Base-by-base conservation (phyloP, 92 coral and sea anemone species). In the Porites rus region DNA sequence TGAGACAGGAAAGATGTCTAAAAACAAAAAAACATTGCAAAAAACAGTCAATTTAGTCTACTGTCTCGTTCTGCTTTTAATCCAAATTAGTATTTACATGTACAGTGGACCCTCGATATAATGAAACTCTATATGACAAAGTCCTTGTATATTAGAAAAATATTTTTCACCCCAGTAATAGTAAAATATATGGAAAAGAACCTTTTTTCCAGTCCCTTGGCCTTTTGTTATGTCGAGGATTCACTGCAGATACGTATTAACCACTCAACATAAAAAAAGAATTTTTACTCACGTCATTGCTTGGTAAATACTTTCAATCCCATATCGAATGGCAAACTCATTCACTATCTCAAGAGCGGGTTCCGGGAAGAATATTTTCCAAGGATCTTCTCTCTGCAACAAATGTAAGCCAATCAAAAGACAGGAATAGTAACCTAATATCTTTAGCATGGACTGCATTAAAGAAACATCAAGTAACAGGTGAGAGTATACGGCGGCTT, bases 271-370 rank as follows among this genome's bases (percentile, higher is more conserved):
- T 38, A 38, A 38, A 38, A 38, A 38, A 38, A 38, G 46, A 38
- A 4, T 38, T 38, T 53, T 12, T 52, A 92, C 99, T 89, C 88
- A 97, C 99, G 99, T 97, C 99, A 97, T 97, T 12, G 99, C 99
- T 84, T 97, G 99, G 72, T 95, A 97, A 60, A 97, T 97, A 54
- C 96, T 92, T 67, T 97, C 99, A 69, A 97, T 97, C 28, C 99
- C 99, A 87, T 94, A 97, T 92, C 99, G 91, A 98, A 97, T 95
- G 25, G 99, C 98, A 90, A 97, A 97, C 92, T 97, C 99, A 80
- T 97, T 97, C 54, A 97, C 99, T 54, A 95, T 89, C 78, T 97
- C 98, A 50, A 95, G 92, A 70, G 95, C 85, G n/a, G 95, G 93
- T 54, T 79, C 81, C 18, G 93, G 92, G 66, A 97, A 97, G 74